These are phyloP conservation scores for Neoitamus cyanurus DNA, from an alignment of 2,888 invertebrate species.

Conservation along the genomic window DNA sequence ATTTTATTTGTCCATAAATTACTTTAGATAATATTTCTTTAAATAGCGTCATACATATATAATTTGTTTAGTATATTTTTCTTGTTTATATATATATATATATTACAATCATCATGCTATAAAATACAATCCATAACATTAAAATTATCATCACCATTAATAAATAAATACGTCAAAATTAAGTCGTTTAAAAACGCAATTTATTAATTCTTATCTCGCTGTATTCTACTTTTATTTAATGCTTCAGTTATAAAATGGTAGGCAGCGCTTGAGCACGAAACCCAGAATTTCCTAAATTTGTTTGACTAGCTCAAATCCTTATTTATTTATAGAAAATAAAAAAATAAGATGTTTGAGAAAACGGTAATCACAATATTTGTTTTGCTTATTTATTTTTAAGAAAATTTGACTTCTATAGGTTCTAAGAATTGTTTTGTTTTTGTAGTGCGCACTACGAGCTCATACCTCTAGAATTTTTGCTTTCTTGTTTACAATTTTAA, in stretches of 20 bases:
- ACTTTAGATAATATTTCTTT: conserved; percentile 38
- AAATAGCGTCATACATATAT: conserved; percentile 40
- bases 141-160: not conserved
- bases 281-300: not conserved
- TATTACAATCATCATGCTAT: conserved; percentile 44
- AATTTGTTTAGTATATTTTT: conserved; percentile 28
- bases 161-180: not conserved
- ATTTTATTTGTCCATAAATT: conserved; percentile 49
- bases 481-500: not conserved
- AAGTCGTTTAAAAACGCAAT: not conserved
- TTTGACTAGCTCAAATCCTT: not conserved
- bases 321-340: not conserved
- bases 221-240: conserved; percentile 5
- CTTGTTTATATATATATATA: conserved; percentile 34
- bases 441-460: not conserved
- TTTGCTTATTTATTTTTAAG: too few species aligned
- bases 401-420: too few species aligned
- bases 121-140: not conserved
- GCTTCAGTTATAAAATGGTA: conserved; percentile 26
- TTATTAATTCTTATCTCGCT: not conserved
- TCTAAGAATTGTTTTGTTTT: too few species aligned
- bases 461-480: not conserved
- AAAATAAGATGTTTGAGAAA: not conserved
- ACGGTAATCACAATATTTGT: not conserved
- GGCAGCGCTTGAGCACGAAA: conserved; percentile 32